Evolutionary conservation across 2,113 vertebrate genomes (phyloP).

Genomic region (Dromas ardeola): DNA sequence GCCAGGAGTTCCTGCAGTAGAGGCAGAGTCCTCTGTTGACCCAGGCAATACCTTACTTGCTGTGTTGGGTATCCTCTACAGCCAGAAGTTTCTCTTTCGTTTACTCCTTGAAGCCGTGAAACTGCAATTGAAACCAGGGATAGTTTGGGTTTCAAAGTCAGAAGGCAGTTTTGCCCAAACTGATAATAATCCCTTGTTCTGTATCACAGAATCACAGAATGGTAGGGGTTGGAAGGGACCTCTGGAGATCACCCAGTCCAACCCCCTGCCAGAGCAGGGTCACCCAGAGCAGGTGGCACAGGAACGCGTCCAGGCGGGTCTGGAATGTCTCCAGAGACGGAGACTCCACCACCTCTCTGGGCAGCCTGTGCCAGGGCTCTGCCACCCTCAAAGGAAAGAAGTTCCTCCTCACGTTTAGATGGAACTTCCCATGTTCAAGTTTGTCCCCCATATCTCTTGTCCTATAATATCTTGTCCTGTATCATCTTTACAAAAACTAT

Average conservation of each 20-base stretch:
- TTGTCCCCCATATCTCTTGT: too few species aligned
- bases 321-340: too few species aligned
- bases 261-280: too few species aligned
- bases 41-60: background rate
- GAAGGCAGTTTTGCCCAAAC: background rate
- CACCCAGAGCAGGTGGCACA: too few species aligned
- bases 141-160: background rate
- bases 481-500: background rate
- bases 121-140: background rate
- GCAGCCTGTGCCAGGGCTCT: too few species aligned
- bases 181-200: background rate
- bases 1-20: background rate
- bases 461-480: background rate
- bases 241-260: too few species aligned
- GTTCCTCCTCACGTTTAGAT: too few species aligned
- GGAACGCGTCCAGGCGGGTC: too few species aligned
- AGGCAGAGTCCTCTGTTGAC: background rate
- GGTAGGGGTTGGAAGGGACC: too few species aligned
- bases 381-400: too few species aligned
- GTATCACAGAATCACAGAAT: background rate
- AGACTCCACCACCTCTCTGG: too few species aligned
- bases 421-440: too few species aligned
- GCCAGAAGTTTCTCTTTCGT: background rate
- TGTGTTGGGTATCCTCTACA: background rate
- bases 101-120: background rate